These are phyloP conservation scores for Chelonus insularis DNA, from an alignment of 1,140 invertebrate genomes.

Conservation along the genomic window DNA sequence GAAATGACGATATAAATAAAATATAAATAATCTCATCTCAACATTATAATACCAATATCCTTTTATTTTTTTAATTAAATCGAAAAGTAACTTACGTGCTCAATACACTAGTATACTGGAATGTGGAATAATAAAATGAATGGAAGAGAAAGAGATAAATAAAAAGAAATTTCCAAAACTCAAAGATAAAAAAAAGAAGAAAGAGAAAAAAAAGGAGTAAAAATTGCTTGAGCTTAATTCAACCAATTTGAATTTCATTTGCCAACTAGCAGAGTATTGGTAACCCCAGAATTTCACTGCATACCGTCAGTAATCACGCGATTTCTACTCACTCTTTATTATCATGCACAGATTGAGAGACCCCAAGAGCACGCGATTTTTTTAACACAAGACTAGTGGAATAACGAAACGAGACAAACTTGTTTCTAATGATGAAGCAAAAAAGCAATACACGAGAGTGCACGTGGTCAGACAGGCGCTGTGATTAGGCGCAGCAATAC, in stretches of 20 bases:
- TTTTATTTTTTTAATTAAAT: neutral
- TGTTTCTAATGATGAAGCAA: neutral
- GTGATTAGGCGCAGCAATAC: constrained; percentile 15
- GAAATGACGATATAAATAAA: neutral
- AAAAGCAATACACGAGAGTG: neutral
- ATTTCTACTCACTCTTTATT: constrained; percentile 4
- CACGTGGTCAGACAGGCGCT: constrained; percentile 38
- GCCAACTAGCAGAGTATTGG: neutral
- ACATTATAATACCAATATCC: too few relatives aligned
- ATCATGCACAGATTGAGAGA: neutral
- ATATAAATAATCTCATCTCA: neutral
- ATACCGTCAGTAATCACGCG: constrained; percentile 7
- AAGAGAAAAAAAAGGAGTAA: too few relatives aligned
- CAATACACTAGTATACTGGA: too few relatives aligned
- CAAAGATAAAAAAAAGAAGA: too few relatives aligned
- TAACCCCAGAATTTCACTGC: neutral
- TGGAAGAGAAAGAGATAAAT: too few relatives aligned
- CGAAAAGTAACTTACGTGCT: too few relatives aligned
- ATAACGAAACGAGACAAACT: neutral
- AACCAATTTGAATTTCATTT: constrained; percentile 13
- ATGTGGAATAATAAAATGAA: too few relatives aligned
- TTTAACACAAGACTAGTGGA: neutral
- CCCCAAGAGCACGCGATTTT: neutral
- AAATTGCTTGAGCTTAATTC: neutral
- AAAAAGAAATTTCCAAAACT: neutral